These are phyloP conservation scores for Caradrina clavipalpis DNA, from an alignment of 2,888 invertebrate genomes.

Conservation along the genomic window DNA sequence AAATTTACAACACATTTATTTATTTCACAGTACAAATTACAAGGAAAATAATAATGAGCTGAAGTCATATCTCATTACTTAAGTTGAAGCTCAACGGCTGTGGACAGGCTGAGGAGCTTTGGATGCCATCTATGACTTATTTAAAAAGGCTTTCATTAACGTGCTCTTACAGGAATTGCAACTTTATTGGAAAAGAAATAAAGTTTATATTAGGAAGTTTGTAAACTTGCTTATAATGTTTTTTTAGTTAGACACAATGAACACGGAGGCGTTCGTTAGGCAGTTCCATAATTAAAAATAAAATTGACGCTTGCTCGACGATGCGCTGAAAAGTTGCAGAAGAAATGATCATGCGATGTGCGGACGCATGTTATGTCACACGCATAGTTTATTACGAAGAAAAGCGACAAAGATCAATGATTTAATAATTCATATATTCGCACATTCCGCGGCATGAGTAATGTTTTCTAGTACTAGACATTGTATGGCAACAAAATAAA, in stretches of 20 bases:
- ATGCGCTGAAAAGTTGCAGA: constrained; percentile 81
- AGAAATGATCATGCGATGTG: constrained; percentile 72
- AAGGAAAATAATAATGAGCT: constrained; percentile 86
- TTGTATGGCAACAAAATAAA: constrained; percentile 58
- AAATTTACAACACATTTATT: constrained; percentile 82
- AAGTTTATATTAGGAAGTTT: constrained; percentile 37
- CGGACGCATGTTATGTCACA: constrained; percentile 62
- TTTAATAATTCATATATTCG: constrained; percentile 56
- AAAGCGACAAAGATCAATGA: constrained; percentile 56
- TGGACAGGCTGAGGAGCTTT: constrained; percentile 82
- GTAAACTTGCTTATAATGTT: constrained; percentile 32
- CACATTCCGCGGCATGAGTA: constrained; percentile 49
- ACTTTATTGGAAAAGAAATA: constrained; percentile 41
- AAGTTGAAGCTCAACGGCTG: constrained; percentile 84
- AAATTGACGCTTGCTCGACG: constrained; percentile 78
- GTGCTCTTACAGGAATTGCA: constrained; percentile 37
- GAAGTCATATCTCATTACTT: constrained; percentile 89
- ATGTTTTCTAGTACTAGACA: constrained; percentile 53
- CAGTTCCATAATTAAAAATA: constrained; percentile 83
- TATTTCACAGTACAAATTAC: constrained; percentile 82
- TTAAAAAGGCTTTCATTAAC: constrained; percentile 68
- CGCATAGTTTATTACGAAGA: constrained; percentile 45
- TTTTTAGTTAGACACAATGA: constrained; percentile 49
- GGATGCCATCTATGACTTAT: constrained; percentile 72
- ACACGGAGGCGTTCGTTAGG: constrained; percentile 84